Evolutionary conservation across 35 echinoderm and acorn worm genomes (phyloP).

Genomic region (Acanthaster planci): DNA sequence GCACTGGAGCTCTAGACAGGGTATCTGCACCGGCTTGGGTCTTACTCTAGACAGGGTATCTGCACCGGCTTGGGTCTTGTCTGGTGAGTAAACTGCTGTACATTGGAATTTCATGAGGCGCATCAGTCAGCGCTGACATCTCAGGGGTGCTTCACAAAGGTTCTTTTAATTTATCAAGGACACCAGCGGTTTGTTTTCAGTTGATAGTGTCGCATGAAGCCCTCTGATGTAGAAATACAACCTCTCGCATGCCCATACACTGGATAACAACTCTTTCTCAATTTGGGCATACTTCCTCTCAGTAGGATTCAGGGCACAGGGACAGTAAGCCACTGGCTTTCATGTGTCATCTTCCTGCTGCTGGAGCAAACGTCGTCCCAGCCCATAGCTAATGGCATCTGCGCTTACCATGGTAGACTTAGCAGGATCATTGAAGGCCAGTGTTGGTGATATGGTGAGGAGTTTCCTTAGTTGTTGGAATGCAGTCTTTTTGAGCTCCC

Average conservation of each 20-base stretch:
- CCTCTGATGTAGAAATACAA: slow-evolving; percentile 53
- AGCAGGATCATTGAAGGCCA: slow-evolving; percentile 53
- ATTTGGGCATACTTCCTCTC: slow-evolving; percentile 68
- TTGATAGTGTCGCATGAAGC: slow-evolving; percentile 27
- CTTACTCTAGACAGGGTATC: too few species aligned
- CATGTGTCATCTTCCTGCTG: slow-evolving; percentile 34
- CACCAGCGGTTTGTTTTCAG: slow-evolving; percentile 56
- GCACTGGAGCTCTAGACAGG: slow-evolving; percentile 31
- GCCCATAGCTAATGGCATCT: slow-evolving; percentile 62
- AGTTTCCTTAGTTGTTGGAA: slow-evolving; percentile 45
- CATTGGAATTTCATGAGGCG: slow-evolving; percentile 57
- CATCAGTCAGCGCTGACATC: slow-evolving; percentile 56
- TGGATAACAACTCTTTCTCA: slow-evolving; percentile 67
- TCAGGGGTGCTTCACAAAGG: background rate
- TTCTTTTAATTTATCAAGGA: slow-evolving; percentile 23
- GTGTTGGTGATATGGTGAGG: background rate
- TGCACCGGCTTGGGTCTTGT: slow-evolving; percentile 2
- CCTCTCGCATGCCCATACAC: slow-evolving; percentile 54
- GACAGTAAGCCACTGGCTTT: slow-evolving; percentile 60
- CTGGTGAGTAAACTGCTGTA: slow-evolving; percentile 33
- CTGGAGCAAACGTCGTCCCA: slow-evolving; percentile 61
- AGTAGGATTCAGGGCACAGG: slow-evolving; percentile 34
- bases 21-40: too few species aligned
- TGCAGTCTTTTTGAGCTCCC: slow-evolving; percentile 17
- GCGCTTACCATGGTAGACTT: slow-evolving; percentile 37